Conservation (phyloP, 2,113 vertebrate species). For the Saimiri boliviensis region DNA sequence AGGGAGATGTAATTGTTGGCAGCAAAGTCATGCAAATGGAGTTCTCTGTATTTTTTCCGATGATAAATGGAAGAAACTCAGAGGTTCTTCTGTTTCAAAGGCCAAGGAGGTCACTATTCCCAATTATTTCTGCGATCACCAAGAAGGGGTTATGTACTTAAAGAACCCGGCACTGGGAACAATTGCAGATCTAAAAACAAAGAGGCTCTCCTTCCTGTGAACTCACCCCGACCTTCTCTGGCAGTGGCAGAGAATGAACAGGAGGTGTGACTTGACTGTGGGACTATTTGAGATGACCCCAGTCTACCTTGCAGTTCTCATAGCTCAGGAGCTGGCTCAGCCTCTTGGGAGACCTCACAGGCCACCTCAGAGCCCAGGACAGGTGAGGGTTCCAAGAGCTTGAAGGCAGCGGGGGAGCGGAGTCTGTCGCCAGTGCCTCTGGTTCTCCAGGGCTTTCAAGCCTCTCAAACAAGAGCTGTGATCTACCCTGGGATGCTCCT, state of each 20-base stretch:
- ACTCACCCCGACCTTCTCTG: fast-evolving
- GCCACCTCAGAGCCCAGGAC: background rate
- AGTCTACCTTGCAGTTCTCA: background rate
- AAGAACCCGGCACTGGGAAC: background rate
- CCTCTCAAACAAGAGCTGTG: background rate
- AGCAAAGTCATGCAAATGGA: background rate
- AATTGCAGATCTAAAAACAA: background rate
- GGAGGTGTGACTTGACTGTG: fast-evolving
- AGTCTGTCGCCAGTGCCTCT: too few species aligned
- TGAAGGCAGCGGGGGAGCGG: fast-evolving
- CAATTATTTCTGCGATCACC: background rate
- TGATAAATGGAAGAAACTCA: background rate
- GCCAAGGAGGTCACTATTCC: background rate
- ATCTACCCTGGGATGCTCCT: too few species aligned
- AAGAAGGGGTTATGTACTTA: too few species aligned
- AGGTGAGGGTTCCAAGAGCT: background rate
- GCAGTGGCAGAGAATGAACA: fast-evolving
- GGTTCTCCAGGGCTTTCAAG: background rate
- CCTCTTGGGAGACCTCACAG: background rate
- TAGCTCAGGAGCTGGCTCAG: background rate
- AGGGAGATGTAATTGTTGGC: background rate
- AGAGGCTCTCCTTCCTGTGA: fast-evolving
- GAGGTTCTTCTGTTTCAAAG: background rate
- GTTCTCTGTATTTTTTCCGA: background rate
- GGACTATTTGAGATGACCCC: background rate